Base-by-base conservation (phyloP, 1,140 invertebrate species). In the Drepana arcuata region DNA sequence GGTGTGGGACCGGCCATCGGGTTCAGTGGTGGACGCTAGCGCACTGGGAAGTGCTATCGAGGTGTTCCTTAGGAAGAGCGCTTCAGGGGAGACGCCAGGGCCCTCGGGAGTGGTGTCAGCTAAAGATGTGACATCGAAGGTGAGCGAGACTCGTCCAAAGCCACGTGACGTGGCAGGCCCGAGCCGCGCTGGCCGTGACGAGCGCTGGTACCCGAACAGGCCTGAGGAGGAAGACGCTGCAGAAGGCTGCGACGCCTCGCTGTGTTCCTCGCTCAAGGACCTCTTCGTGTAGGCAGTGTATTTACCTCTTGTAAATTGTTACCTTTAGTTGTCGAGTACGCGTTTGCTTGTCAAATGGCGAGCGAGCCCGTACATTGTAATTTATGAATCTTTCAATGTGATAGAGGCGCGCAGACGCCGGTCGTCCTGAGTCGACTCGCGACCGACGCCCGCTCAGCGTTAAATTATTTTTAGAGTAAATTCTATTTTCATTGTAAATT, bases 231-330 rank as follows among this genome's bases (percentile, higher is more conserved):
- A 91, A 16, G 89, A 89, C 7, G 79, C 86, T 2, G 69, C 83
- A 13, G 90, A 91, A 40, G 86, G 89, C 6, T 92, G 91, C 73
- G 91, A 93, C 38, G 86, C 88, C 12, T 89, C 88, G 9, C 85
- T 93, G 30, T 93, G 92, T 71, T 90, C 92, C 21, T 92, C 92
- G 6, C 80, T 94, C 7, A 93, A 93, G 72, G 92, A 93, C 68
- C 86, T 94, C 4, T 93, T 94, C 69, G 92, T 93, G 60, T 79
- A 81, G 59, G 38, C 53, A 10, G 6, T 44, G 44, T 49, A 57
- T 61, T 63, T 59, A 48, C 54, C 33, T 62, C 61, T 68, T 68
- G 71, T 71, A 70, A 58, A 69, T 65, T 59, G 60, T 57, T 64
- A 59, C 47, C 45, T 57, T 58, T 79, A 79, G 55, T 54, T 66